Evolutionary conservation across 2,888 invertebrate genomes (phyloP).

Genomic region (Molorchus minor): DNA sequence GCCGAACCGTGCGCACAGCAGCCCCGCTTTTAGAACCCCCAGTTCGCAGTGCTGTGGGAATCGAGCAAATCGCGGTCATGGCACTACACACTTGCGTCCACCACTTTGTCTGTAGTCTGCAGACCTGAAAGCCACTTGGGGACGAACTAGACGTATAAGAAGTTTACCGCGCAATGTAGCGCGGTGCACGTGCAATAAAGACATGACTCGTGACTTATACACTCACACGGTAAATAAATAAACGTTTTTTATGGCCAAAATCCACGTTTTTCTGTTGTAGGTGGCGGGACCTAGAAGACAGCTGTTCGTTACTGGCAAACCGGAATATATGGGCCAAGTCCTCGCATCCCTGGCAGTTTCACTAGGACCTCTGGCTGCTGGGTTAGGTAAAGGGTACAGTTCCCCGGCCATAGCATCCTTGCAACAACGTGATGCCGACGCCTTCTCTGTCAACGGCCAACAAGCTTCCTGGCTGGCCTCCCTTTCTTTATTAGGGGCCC

Average conservation of each 20-base stretch:
- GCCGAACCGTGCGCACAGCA: conserved; percentile 18
- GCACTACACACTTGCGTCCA: conserved; percentile 21
- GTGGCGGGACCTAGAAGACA: conserved; percentile 57
- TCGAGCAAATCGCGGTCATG: conserved; percentile 38
- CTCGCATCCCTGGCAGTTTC: conserved; percentile 81
- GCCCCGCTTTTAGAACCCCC: conserved; percentile 32
- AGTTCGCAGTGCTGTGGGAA: conserved; percentile 44
- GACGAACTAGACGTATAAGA: conserved; percentile 18
- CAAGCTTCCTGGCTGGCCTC: conserved; percentile 86
- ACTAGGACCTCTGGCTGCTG: conserved; percentile 81
- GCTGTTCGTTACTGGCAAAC: conserved; percentile 56
- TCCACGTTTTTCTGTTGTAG: conserved; percentile 40
- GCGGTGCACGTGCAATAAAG: conserved; percentile 37
- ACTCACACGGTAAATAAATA: conserved; percentile 55
- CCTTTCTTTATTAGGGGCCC: conserved; percentile 79
- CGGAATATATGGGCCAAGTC: conserved; percentile 67
- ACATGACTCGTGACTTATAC: conserved; percentile 57
- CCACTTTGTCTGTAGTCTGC: conserved; percentile 21
- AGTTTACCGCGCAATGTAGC: conserved; percentile 41
- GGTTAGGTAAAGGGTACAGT: conserved; percentile 83
- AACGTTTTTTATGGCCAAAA: conserved; percentile 11
- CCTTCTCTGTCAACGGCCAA: conserved; percentile 75
- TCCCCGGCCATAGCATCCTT: conserved; percentile 83
- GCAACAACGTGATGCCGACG: conserved; percentile 68
- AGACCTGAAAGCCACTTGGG: conserved; percentile 13